Percentiles rank a stretch among this genome's conserved stretches.
Evolutionary conservation across 2,113 vertebrate species (phyloP).

Genomic region (Mustelus asterias): DNA sequence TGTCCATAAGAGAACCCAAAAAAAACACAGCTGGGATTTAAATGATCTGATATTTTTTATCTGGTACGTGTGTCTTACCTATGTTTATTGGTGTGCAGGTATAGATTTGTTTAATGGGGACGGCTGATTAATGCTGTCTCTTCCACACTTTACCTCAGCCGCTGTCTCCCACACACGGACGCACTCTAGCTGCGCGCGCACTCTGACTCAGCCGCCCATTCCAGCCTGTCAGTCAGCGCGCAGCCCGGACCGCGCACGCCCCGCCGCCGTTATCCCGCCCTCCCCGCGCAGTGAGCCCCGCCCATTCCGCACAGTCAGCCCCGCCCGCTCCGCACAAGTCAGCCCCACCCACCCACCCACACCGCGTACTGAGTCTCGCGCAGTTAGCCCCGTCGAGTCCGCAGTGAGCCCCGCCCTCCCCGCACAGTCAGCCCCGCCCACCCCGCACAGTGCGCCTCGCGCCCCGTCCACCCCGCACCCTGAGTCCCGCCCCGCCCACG

Average conservation of each 20-base stretch:
- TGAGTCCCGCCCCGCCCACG: no score
- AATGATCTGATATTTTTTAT: background rate
- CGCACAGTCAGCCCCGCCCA: no score
- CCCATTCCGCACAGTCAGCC: no score
- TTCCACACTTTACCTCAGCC: background rate
- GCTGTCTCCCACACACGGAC: background rate
- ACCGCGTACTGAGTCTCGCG: no score
- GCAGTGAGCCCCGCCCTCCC: no score
- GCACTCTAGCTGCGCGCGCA: slow-evolving; percentile 1
- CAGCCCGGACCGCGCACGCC: background rate
- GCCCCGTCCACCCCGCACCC: no score
- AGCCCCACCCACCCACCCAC: no score
- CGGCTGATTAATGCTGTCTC: background rate
- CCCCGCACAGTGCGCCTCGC: no score
- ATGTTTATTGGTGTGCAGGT: background rate
- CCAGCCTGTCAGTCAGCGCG: background rate
- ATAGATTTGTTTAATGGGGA: background rate
- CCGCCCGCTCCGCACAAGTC: no score
- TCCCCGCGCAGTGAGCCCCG: background rate
- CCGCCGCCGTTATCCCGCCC: no score
- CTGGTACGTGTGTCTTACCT: background rate
- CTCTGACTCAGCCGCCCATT: background rate
- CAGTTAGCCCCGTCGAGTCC: no score
- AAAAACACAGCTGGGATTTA: no score
- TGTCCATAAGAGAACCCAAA: background rate